These are phyloP conservation scores for Sclerodermus sp. DNA, from an alignment of 2,888 invertebrate species.

Conservation along the genomic window DNA sequence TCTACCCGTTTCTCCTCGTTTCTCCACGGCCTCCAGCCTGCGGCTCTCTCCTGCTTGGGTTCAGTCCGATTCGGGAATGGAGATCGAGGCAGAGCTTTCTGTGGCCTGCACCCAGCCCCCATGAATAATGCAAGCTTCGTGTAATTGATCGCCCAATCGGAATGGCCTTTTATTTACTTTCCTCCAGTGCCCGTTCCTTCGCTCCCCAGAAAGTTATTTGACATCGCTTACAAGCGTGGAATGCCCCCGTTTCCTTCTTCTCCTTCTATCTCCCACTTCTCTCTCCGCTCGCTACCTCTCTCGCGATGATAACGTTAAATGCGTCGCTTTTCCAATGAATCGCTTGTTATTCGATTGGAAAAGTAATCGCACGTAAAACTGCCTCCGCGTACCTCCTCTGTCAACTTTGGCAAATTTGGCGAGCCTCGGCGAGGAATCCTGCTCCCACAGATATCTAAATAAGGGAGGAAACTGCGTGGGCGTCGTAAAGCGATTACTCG, in stretches of 20 bases:
- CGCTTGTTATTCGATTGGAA: conserved; percentile 16
- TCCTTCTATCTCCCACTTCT: conserved; percentile 13
- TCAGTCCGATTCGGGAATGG: conserved; percentile 38
- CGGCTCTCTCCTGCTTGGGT: conserved; percentile 6
- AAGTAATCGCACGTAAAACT: conserved; percentile 18
- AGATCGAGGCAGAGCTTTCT: conserved; percentile 47
- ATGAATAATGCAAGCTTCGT: conserved; percentile 56
- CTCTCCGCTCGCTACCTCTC: conserved; percentile 4
- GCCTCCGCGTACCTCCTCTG: neutral
- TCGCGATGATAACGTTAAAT: conserved; percentile 26
- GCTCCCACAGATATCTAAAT: too few species aligned
- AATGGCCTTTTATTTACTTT: conserved; percentile 58
- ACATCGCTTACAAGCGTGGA: conserved; percentile 49
- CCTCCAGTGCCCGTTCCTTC: conserved; percentile 47
- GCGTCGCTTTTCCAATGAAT: conserved; percentile 6
- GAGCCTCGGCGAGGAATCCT: too few species aligned
- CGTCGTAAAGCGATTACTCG: too few species aligned
- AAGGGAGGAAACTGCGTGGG: neutral
- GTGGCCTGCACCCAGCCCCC: conserved; percentile 51
- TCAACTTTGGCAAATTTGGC: neutral
- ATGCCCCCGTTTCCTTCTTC: conserved; percentile 39
- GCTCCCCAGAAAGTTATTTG: conserved; percentile 50
- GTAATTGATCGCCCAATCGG: conserved; percentile 58
- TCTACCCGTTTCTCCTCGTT: conserved; percentile 1
- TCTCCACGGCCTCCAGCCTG: neutral